Evolutionary conservation across 2,113 vertebrate genomes (phyloP), one percentile per base, ranked within the genome.

Genomic region (Mustelus asterias): DNA sequence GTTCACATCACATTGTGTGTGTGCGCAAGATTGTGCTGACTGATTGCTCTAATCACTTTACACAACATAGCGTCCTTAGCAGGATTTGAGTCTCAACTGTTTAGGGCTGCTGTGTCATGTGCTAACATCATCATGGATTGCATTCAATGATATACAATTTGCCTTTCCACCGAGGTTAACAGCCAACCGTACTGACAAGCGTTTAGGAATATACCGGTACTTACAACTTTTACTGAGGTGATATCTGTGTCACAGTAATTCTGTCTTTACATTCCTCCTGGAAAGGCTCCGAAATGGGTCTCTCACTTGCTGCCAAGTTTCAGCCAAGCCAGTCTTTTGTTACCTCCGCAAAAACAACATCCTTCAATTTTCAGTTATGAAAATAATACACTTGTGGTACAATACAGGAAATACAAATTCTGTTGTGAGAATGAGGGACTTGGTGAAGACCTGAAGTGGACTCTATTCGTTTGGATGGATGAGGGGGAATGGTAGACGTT

Each of bases 41-140:
- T 95, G 94, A 76, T 72, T 48, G 69, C 24, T 72, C 69, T 95
- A 95, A 95, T 95, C 94, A 54, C 65, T 95, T 72, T 72, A 72
- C 65, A 95, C 94, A 44, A 95, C 26, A 48, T 48, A 72, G 41
- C 37, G 37, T 95, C 94, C 94, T 95, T 54, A 54, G 67, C 69
- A 72, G 67, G 67, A 72, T 95, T 58, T 95, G 37, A 95, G 69
- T 70, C 94, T 72, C 69, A 70, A 94, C 67, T 94, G 63, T 94
- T 94, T 94, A 67, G 26, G 41, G 94, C 94, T 76, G 67, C 67
- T 72, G 41, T 54, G 26, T 72, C 94, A 95, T 95, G 94, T 72
- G 67, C 41, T 72, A 95, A 95, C 48, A 72, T 76, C 69, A 95
- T 95, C 69, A 44, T 95, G 67, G 41, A 29, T 95, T 95, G 22